Evolutionary conservation across 2,888 invertebrate genomes (phyloP), one percentile per base, ranked within the genome.

Genomic region (Lathronympha strigana): DNA sequence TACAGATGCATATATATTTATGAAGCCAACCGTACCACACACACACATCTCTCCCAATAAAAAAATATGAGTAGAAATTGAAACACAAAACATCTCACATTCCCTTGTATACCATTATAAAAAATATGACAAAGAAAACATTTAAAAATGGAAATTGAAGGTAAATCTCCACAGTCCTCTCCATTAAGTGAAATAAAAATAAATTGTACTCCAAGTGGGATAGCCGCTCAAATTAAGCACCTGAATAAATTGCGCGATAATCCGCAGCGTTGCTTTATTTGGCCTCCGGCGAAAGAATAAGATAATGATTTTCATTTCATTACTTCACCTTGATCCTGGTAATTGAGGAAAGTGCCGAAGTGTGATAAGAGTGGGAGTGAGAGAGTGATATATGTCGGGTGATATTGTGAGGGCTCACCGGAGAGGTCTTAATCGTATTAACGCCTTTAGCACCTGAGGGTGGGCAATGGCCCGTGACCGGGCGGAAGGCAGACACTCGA

Each of bases 211-310:
- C 83, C 83, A 87, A 90, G 87, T 86, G 86, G 85, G 84, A 86
- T 87, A 80, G 88, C 82, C 86, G 84, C 88, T 88, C 87, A 90
- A 91, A 91, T 90, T 88, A 91, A 91, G 90, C 91, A 90, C 90
- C 91, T 90, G 91, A 90, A 91, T 91, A 91, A 91, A 91, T 91
- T 91, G 88, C 87, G 88, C 85, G 90, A 90, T 91, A 91, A 91
- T 91, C 91, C 90, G 76, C 76, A 84, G 85, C 86, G 88, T 90
- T 89, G 88, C 82, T 87, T 88, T 85, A 85, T 83, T 81, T 81
- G 71, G 75, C 82, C 83, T 76, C 75, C 72, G 82, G 82, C 86
- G 82, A 77, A 81, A 74, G 77, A 84, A 86, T 83, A 81, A 86
- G 86, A 91, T 89, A 90, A 90, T 91, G 88, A 90, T 91, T 88